A percentile compares a stretch with the other conserved stretches of the same genome.
Evolutionary conservation across 1,140 invertebrate species (phyloP).

Genomic region (Bombus terrestris): DNA sequence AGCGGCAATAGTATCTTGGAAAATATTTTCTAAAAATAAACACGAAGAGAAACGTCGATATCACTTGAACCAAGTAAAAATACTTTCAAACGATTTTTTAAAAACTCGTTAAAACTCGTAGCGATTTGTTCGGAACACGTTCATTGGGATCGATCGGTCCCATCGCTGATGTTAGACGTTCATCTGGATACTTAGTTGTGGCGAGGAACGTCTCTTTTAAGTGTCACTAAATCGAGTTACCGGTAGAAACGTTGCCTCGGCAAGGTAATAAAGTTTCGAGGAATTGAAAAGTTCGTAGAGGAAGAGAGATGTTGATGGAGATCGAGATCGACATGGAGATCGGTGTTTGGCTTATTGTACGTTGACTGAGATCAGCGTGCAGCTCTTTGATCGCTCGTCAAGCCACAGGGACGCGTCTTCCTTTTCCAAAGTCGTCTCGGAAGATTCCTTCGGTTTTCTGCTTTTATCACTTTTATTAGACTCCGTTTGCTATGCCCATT

Average conservation of each 20-base stretch:
- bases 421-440: slow-evolving; percentile 3
- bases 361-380: too few relatives aligned
- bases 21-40: too few relatives aligned
- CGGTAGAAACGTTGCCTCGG: slow-evolving; percentile 6
- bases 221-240: slow-evolving; percentile 14
- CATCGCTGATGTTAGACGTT: background rate
- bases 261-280: slow-evolving; percentile 42
- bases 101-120: too few relatives aligned
- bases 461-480: slow-evolving; percentile 63
- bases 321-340: background rate
- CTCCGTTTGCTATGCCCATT: slow-evolving; percentile 53
- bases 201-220: background rate
- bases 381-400: slow-evolving; percentile 3
- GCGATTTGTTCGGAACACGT: background rate
- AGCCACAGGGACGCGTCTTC: slow-evolving; percentile 2
- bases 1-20: accelerated
- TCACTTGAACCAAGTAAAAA: too few relatives aligned
- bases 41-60: too few relatives aligned
- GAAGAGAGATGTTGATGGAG: background rate
- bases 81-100: too few relatives aligned
- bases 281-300: background rate
- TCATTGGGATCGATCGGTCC: background rate
- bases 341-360: slow-evolving; percentile 44
- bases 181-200: background rate
- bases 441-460: slow-evolving; percentile 42